Evolutionary conservation across 2,888 invertebrate species (phyloP).

Genomic region (Ormyrus rosae): DNA sequence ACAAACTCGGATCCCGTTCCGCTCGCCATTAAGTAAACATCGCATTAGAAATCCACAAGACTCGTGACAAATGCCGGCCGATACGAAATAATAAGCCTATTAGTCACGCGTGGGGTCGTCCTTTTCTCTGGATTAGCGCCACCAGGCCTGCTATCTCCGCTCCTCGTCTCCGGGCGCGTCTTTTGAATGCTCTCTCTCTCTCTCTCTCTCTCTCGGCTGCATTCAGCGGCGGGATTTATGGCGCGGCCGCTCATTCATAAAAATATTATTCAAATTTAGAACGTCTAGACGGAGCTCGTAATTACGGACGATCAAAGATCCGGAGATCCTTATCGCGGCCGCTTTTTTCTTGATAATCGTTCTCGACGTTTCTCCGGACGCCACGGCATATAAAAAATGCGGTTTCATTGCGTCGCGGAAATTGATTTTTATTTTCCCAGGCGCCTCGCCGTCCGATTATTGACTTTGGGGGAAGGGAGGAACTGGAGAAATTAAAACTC

Average conservation of each 20-base stretch:
- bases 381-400: conserved; percentile 43
- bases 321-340: conserved; percentile 43
- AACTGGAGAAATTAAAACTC: conserved; percentile 49
- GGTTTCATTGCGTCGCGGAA: conserved; percentile 40
- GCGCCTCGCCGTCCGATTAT: conserved; percentile 28
- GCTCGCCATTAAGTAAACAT: conserved; percentile 66
- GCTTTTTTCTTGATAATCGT: conserved; percentile 41
- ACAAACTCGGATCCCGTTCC: conserved; percentile 63
- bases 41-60: conserved; percentile 58
- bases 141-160: conserved; percentile 25
- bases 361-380: conserved; percentile 30
- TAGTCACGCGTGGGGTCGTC: conserved; percentile 67
- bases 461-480: conserved; percentile 13
- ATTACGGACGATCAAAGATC: conserved; percentile 52
- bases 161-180: conserved; percentile 43
- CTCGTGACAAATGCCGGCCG: conserved; percentile 70
- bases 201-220: conserved; percentile 56
- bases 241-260: conserved; percentile 71
- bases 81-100: conserved; percentile 75
- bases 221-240: conserved; percentile 62
- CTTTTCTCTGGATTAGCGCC: conserved; percentile 31
- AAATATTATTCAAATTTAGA: conserved; percentile 76
- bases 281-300: conserved; percentile 68
- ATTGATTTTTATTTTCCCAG: conserved; percentile 40
- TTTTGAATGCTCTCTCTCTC: too few species aligned